A percentile compares a stretch with the other conserved stretches of the same genome.
These are phyloP conservation scores for Liolophura sinensis DNA, from an alignment of 1,140 invertebrate species.

Conservation along the genomic window DNA sequence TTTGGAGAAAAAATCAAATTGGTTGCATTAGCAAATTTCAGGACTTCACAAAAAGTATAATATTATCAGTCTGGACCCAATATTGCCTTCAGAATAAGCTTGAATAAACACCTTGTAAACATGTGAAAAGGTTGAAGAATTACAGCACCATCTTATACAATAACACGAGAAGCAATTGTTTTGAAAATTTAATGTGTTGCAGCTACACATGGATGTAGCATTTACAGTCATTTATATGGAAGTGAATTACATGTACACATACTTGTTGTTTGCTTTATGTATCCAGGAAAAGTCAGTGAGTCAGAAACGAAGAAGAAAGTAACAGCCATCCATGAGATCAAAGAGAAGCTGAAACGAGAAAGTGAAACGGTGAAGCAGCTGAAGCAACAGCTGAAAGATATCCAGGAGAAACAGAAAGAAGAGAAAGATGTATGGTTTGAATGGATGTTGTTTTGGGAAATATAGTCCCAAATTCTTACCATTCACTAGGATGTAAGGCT, in stretches of 20 bases:
- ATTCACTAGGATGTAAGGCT: too few relatives aligned
- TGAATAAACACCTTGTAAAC: too few relatives aligned
- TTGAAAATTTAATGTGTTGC: not conserved
- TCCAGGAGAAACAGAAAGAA: slow-evolving; percentile 41
- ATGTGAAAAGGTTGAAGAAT: too few relatives aligned
- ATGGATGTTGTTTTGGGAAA: not conserved
- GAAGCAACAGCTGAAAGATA: slow-evolving; percentile 37
- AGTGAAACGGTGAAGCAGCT: slow-evolving; percentile 41
- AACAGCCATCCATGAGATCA: slow-evolving; percentile 47
- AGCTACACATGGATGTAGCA: too few relatives aligned
- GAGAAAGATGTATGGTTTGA: slow-evolving; percentile 38
- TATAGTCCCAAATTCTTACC: too few relatives aligned
- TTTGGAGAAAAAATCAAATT: too few relatives aligned
- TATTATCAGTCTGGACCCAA: too few relatives aligned
- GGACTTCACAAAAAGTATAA: too few relatives aligned
- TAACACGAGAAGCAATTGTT: too few relatives aligned
- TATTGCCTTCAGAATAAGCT: too few relatives aligned
- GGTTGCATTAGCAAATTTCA: too few relatives aligned
- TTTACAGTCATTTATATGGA: not conserved
- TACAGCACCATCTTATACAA: too few relatives aligned
- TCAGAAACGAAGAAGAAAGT: slow-evolving; percentile 46
- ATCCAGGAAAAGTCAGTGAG: slow-evolving; percentile 44
- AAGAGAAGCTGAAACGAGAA: slow-evolving; percentile 45
- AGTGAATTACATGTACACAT: not conserved
- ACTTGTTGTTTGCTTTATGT: slow-evolving; percentile 1